Conservation (phyloP, 2,113 vertebrate genomes). For the Serinus canaria region DNA sequence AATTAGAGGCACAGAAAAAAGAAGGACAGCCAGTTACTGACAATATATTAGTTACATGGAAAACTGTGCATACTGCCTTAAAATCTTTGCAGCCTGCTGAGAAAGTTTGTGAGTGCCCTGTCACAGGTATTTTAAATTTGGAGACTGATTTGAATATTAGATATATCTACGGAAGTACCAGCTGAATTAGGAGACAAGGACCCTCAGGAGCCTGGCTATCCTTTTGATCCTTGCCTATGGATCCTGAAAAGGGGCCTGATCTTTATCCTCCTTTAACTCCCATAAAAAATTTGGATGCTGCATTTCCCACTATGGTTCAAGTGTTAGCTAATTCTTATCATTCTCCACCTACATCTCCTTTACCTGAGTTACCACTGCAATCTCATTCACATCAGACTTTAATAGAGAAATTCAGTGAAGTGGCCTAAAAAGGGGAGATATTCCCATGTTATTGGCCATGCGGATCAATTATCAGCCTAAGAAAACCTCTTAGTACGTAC, state of each 20-base stretch:
- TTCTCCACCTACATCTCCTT: not conserved
- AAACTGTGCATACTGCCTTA: not conserved
- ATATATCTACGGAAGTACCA: not conserved
- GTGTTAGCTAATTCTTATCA: not conserved
- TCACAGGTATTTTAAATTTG: not conserved
- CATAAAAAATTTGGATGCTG: not conserved
- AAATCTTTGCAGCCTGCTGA: not conserved
- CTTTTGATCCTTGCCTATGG: not conserved
- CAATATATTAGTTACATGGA: not conserved
- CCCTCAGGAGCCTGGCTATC: not conserved
- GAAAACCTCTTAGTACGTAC: not conserved
- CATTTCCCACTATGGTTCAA: not conserved
- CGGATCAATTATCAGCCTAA: not conserved
- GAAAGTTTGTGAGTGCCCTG: not conserved
- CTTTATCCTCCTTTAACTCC: not conserved
- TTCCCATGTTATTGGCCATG: not conserved
- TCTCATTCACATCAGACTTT: not conserved
- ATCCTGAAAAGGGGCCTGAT: not conserved
- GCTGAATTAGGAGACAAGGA: not conserved
- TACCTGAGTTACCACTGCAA: not conserved
- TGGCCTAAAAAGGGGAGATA: not conserved
- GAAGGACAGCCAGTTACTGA: not conserved
- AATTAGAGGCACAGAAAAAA: not conserved
- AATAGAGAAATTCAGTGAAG: not conserved
- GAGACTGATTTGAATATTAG: not conserved